Evolutionary conservation across 2,797 vertebrate species (phyloP).

Genomic region (Siniperca undulata): DNA sequence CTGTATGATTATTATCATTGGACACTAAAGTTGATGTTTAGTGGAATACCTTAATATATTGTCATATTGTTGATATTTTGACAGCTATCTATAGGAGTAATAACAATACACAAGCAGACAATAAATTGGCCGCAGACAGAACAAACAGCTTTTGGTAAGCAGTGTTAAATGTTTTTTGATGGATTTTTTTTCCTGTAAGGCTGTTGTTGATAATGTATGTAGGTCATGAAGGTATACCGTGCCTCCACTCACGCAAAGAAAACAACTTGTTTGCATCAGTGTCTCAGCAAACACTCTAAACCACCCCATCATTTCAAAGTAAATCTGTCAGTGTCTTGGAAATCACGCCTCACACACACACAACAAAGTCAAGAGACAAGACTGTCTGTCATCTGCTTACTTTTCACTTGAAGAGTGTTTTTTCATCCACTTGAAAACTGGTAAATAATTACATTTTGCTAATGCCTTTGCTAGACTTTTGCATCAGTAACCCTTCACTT

Average conservation of each 20-base stretch:
- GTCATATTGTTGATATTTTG: neutral
- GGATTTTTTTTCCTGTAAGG: neutral
- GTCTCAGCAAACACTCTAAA: neutral
- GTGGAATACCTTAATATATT: neutral
- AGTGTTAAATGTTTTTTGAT: neutral
- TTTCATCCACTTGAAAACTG: conserved; percentile 6
- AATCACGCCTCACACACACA: neutral
- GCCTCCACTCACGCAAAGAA: neutral
- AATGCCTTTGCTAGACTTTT: neutral
- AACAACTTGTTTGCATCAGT: neutral
- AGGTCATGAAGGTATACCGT: neutral
- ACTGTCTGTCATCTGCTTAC: neutral
- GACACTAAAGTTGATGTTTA: neutral
- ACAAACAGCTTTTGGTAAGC: neutral
- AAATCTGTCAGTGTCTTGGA: neutral
- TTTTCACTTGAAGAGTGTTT: neutral
- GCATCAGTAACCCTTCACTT: neutral
- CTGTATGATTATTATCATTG: neutral
- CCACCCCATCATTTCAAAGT: neutral
- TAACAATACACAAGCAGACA: neutral
- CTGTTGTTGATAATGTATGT: neutral
- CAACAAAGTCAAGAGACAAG: neutral
- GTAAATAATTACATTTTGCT: neutral
- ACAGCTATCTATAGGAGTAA: neutral
- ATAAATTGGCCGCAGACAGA: neutral